Conservation (phyloP, 2,888 invertebrate species). For the Chloromyia formosa region DNA sequence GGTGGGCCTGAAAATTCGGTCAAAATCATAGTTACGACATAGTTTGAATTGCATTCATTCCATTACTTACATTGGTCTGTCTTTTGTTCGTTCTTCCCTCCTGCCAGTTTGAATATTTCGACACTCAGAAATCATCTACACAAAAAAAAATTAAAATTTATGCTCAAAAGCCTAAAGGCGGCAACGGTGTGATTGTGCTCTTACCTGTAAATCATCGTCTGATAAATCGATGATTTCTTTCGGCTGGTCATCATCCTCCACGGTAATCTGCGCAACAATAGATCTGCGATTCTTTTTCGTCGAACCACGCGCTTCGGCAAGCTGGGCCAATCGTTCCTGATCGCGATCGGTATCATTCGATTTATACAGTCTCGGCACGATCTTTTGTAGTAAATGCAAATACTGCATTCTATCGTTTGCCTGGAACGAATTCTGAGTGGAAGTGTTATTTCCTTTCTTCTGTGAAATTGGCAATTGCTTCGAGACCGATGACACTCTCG, state of each 20-base stretch:
- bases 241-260: conserved; percentile 47
- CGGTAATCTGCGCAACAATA: conserved; percentile 8
- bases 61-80: conserved; percentile 55
- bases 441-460: conserved; percentile 51
- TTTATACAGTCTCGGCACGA: conserved; percentile 49
- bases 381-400: conserved; percentile 66
- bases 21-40: background rate
- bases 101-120: conserved; percentile 63
- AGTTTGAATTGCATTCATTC: background rate
- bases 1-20: conserved; percentile 56
- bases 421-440: conserved; percentile 67
- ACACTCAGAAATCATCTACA: conserved; percentile 51
- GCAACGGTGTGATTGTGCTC: background rate
- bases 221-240: conserved; percentile 53
- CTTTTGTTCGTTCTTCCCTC: conserved; percentile 59
- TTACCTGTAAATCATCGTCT: conserved; percentile 52
- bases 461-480: background rate
- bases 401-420: conserved; percentile 69
- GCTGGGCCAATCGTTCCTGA: conserved; percentile 44
- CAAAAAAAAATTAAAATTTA: conserved; percentile 41
- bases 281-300: conserved; percentile 6
- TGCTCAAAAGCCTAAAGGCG: conserved; percentile 18
- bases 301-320: conserved; percentile 43
- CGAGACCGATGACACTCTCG: background rate
- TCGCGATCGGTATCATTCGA: conserved; percentile 45